These are phyloP conservation scores for Sphenopsis melanotis DNA, from an alignment of 2,797 vertebrate species.

Conservation along the genomic window DNA sequence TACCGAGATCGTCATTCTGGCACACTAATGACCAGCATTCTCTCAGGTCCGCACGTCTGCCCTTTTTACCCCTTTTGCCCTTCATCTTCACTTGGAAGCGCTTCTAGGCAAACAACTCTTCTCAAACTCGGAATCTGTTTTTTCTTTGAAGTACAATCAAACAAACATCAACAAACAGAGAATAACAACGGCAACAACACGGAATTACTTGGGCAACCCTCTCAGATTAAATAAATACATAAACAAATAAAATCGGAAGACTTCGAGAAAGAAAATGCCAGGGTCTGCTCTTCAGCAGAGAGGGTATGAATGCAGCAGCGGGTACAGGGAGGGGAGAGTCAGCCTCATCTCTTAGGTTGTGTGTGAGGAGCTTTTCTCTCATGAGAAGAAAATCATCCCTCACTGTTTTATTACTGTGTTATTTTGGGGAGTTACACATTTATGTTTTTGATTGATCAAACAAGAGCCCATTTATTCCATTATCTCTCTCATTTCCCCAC, in stretches of 20 bases:
- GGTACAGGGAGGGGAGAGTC: background rate
- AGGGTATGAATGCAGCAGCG: background rate
- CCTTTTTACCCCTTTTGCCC: background rate
- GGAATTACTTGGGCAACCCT: background rate
- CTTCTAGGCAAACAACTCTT: background rate
- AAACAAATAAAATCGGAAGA: background rate
- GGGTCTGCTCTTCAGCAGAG: background rate
- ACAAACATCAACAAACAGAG: background rate
- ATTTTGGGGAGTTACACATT: background rate
- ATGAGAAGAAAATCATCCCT: background rate
- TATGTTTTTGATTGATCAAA: background rate
- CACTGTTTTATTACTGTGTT: background rate
- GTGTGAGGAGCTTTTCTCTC: background rate
- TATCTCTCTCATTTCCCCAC: background rate
- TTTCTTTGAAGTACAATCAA: background rate
- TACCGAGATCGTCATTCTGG: background rate
- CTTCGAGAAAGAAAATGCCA: background rate
- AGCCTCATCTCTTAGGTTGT: background rate
- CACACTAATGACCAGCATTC: background rate
- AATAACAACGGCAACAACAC: background rate
- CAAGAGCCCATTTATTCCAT: fast-evolving
- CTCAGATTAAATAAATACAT: background rate
- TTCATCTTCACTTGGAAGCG: background rate
- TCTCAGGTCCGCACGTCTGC: background rate
- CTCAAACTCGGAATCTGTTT: background rate